A percentile compares a stretch with the other conserved stretches of the same genome.
Evolutionary conservation across 2,888 invertebrate species (phyloP).

Genomic region (Apotomis turbidana): DNA sequence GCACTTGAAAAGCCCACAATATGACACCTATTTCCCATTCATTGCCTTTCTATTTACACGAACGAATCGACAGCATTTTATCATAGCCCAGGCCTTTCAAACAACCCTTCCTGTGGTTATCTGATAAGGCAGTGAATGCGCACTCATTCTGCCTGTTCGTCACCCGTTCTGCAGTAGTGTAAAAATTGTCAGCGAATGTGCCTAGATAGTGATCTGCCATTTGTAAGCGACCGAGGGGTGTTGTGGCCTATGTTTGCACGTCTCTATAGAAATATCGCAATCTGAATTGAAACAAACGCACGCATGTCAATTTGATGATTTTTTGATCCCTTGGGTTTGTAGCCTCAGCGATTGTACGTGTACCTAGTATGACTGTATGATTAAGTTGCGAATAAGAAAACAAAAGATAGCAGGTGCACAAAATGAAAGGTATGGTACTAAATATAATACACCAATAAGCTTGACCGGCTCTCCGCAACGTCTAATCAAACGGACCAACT

Average conservation of each 20-base stretch:
- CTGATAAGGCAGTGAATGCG: constrained; percentile 79
- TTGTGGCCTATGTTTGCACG: constrained; percentile 52
- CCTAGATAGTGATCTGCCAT: constrained; percentile 79
- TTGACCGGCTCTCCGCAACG: constrained; percentile 44
- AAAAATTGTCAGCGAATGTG: constrained; percentile 80
- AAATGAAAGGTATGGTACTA: constrained; percentile 10
- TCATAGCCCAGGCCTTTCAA: constrained; percentile 72
- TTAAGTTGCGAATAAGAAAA: background rate
- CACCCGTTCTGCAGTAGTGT: constrained; percentile 78
- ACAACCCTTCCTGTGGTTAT: constrained; percentile 76
- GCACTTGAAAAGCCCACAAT: constrained; percentile 63
- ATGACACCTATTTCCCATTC: constrained; percentile 76
- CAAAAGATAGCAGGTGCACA: background rate
- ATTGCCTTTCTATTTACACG: constrained; percentile 73
- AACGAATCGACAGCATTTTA: constrained; percentile 78
- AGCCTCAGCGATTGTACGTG: background rate
- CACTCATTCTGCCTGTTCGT: constrained; percentile 77
- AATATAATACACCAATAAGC: constrained; percentile 27
- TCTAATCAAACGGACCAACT: constrained; percentile 56
- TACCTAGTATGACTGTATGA: background rate
- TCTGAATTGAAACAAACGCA: constrained; percentile 10
- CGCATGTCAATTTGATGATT: background rate
- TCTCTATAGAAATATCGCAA: constrained; percentile 14
- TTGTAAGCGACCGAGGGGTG: constrained; percentile 62
- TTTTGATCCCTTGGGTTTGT: background rate